A percentile compares a stretch with the other conserved stretches of the same genome.
Evolutionary conservation across 2,113 vertebrate genomes (phyloP).

Genomic region (Cyphomyrus plagiostoma): DNA sequence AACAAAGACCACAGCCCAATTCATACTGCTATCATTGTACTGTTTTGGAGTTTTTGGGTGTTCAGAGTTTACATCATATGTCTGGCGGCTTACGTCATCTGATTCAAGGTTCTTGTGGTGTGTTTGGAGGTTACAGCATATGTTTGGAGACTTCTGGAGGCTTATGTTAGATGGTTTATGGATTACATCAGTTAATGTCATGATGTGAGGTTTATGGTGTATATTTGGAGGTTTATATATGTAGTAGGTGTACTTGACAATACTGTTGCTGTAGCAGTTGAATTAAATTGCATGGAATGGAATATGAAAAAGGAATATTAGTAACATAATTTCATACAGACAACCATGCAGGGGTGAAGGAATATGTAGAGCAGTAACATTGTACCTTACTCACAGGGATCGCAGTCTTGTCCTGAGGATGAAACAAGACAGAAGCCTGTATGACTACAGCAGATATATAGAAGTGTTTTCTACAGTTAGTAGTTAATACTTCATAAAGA

Average conservation of each 20-base stretch:
- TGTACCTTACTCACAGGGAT: conserved; percentile 36
- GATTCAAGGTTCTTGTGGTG: not conserved
- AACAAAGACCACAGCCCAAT: not conserved
- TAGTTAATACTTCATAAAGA: not conserved
- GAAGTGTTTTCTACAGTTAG: not conserved
- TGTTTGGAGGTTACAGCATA: not conserved
- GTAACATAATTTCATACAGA: not conserved
- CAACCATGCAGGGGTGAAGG: not conserved
- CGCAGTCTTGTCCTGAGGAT: conserved; percentile 31
- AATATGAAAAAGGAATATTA: not conserved
- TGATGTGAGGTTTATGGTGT: not conserved
- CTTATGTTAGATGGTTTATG: not conserved
- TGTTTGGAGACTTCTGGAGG: not conserved
- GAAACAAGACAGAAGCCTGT: not conserved
- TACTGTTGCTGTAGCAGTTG: not conserved
- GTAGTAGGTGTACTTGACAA: not conserved
- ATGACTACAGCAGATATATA: not conserved
- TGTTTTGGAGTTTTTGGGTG: not conserved
- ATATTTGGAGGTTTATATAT: not conserved
- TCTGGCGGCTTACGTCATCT: not conserved
- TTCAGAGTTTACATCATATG: not conserved
- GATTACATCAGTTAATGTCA: not conserved
- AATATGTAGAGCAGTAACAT: not conserved
- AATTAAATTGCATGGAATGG: not conserved
- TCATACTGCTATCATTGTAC: not conserved